Base-by-base conservation (phyloP, 2,113 vertebrate species). In the Silurus meridionalis region DNA sequence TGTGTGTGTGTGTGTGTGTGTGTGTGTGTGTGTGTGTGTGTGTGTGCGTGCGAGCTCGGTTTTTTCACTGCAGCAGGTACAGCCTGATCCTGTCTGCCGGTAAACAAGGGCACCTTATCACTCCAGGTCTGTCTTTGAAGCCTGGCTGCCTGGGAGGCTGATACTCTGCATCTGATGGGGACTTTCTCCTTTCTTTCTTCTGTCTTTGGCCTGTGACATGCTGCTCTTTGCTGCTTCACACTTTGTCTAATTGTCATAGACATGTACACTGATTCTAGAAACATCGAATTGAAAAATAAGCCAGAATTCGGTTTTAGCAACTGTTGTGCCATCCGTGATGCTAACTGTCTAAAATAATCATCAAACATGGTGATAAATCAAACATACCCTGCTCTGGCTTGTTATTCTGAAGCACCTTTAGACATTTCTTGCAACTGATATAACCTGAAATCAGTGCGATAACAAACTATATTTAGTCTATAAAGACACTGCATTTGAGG, bases 31-130 rank as follows among this genome's bases (percentile, higher is more conserved):
- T 53, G 37, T 52, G 74, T 61, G 28, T 53, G 37, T 52, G 74
- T 61, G 46, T 57, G 55, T 57, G 55, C 13, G 67, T 79, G 0
- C 50, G 60, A 19, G n/a, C 46, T 72, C 13, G 58, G 55, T 74
- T 84, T 71, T 66, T 37, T 63, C 58, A 53, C 50, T 88, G 37
- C 66, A 82, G 87, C 87, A 85, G 83, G 87, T 85, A 88, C 87
- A 84, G 83, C 60, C 66, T 74, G 83, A 88, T 82, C 66, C 79
- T 82, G 67, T 87, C 75, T 79, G 28, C 78, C 28, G 63, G 83
- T 88, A 88, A 88, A 85, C 87, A 88, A 88, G 87, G 87, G 87
- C 87, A 88, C 79, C 87, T 88, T 82, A 85, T 82, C 87, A 85
- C 83, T 85, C 58, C 79, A 25, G 67, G 58, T 61, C 57, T 75